phyloP scores from a whole-genome alignment of 2,888 invertebrate species.

The Platerodrilus igneus region DNA sequence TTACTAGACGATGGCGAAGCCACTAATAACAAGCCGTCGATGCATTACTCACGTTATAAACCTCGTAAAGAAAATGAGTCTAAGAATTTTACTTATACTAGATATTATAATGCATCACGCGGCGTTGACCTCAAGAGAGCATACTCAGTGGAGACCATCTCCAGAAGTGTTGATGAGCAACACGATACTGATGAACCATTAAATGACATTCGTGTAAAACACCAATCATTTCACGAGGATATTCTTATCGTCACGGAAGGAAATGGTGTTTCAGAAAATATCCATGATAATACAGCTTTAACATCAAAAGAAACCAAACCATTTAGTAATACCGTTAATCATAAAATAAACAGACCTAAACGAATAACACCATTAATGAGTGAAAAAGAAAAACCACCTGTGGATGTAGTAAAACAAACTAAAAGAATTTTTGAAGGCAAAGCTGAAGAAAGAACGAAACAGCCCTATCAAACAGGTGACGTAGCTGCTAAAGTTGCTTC shows the following conservation, averaged over 20 bases:
- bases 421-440: constrained; percentile 77
- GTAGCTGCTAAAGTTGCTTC: constrained; percentile 62
- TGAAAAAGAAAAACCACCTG: constrained; percentile 78
- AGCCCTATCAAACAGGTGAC: constrained; percentile 55
- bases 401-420: constrained; percentile 83
- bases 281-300: constrained; percentile 24
- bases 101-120: constrained; percentile 54
- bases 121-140: constrained; percentile 74
- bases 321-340: constrained; percentile 21
- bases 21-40: constrained; percentile 32
- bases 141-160: constrained; percentile 78
- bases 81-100: constrained; percentile 37
- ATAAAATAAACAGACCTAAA: constrained; percentile 51
- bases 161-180: constrained; percentile 55
- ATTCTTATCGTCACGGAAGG: constrained; percentile 46
- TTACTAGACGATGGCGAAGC: constrained; percentile 67
- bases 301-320: constrained; percentile 25
- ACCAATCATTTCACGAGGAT: constrained; percentile 51
- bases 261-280: constrained; percentile 34
- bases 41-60: constrained; percentile 27
- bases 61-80: constrained; percentile 36
- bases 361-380: constrained; percentile 61
- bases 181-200: constrained; percentile 20
- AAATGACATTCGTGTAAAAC: constrained; percentile 32
- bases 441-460: constrained; percentile 53